Evolutionary conservation across 92 coral and sea anemone genomes (phyloP), one percentile per base, ranked within the genome.

Genomic region (Ricordea florida): DNA sequence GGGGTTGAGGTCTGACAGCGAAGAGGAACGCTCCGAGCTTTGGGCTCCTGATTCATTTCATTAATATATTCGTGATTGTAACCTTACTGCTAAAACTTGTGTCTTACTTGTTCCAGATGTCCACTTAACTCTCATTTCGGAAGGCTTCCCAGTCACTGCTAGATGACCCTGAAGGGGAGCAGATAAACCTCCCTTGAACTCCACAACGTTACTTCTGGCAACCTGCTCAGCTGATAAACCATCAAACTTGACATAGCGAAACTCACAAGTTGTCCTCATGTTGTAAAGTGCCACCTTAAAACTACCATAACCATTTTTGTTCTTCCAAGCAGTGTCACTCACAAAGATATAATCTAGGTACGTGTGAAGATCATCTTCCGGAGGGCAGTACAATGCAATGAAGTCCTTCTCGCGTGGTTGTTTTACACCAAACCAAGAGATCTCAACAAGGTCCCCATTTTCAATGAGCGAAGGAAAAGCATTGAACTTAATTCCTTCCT

Each of bases 81-180:
- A n/a, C n/a, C n/a, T n/a, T n/a, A n/a, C n/a, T n/a, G n/a, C n/a
- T n/a, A n/a, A n/a, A n/a, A n/a, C n/a, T n/a, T 38, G n/a, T n/a
- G 18, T 48, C 79, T 40, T 16, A 87, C 92, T 58, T 58, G 89
- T 87, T 52, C 89, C 89, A 24, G 92, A 83, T 9, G 63, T 78
- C 92, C 92, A 87, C 92, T 82, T 87, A 0, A 87, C 89, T 38
- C 92, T 48, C 92, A 87, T 87, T 50, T 87, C 69, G 17, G 85
- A 34, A 31, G 80, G 79, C 10, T 23, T 41, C n/a, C 88, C 88
- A 27, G 89, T 83, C 44, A 87, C 44, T 22, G 92, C 89, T 13
- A 87, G 31, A 32, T 81, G 92, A 6, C 84, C 84, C 53, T 87
- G 92, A 2, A 87, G 71, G 9, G 92, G 92, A 4, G 50, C 70